Percentiles rank a stretch among this genome's conserved stretches.
phyloP scores from a whole-genome alignment of 2,797 vertebrate species.

The Zonotrichia albicollis region DNA sequence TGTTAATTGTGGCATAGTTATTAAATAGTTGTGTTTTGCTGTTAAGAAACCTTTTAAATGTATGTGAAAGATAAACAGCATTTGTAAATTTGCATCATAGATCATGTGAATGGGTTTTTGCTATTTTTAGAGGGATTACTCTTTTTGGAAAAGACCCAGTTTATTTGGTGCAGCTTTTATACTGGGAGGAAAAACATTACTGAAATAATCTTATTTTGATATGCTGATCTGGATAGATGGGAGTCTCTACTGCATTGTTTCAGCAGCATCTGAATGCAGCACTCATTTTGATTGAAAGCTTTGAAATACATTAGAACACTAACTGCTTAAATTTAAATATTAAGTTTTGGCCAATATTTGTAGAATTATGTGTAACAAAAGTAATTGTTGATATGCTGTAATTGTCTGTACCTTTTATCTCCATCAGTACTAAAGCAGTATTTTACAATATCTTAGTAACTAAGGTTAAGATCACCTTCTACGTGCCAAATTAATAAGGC shows the following conservation, averaged over 20 bases:
- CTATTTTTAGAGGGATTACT: neutral
- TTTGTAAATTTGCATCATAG: neutral
- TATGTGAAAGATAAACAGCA: neutral
- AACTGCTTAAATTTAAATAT: neutral
- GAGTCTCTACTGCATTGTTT: neutral
- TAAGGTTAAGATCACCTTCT: neutral
- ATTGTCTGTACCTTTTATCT: neutral
- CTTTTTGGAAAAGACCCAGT: neutral
- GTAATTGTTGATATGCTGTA: neutral
- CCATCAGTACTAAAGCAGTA: neutral
- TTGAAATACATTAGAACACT: neutral
- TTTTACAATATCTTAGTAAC: neutral
- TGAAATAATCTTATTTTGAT: conserved; percentile 14
- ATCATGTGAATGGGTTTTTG: neutral
- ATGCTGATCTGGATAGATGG: neutral
- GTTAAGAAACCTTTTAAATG: neutral
- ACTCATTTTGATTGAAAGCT: neutral
- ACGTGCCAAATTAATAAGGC: neutral
- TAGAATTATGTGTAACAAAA: neutral
- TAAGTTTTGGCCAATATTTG: neutral
- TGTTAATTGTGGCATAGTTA: neutral
- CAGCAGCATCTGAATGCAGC: neutral
- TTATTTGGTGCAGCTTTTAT: neutral
- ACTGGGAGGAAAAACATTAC: neutral
- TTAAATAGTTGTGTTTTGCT: neutral